phyloP scores from a whole-genome alignment of 1,140 invertebrate genomes.

The Stenopsyche tienmushanensis region DNA sequence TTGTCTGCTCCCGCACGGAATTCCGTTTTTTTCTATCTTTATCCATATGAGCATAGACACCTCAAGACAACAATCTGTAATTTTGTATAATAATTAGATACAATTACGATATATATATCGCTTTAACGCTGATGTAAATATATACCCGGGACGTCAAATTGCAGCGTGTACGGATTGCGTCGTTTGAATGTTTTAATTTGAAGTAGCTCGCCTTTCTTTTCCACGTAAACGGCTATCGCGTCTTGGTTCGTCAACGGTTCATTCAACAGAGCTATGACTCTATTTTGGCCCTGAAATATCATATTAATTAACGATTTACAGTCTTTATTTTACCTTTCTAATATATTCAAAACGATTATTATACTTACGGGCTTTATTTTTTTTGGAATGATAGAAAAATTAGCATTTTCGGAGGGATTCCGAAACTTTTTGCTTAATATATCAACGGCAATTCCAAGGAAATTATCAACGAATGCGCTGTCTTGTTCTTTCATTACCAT shows the following conservation, averaged over 20 bases:
- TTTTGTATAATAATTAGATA: conserved; percentile 22
- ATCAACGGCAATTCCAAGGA: conserved; percentile 72
- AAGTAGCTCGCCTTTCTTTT: conserved; percentile 75
- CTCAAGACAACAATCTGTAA: conserved; percentile 70
- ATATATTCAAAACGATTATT: no score
- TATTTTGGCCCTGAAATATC: conserved; percentile 74
- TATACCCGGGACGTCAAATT: conserved; percentile 72
- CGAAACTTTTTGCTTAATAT: conserved; percentile 66
- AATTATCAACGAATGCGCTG: conserved; percentile 76
- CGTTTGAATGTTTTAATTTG: conserved; percentile 72
- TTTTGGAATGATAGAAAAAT: conserved; percentile 75
- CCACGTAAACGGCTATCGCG: conserved; percentile 70
- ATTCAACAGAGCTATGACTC: conserved; percentile 75
- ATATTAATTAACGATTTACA: no score
- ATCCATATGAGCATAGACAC: conserved; percentile 80
- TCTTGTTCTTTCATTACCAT: conserved; percentile 76
- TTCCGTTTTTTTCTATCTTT: conserved; percentile 75
- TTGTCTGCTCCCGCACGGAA: conserved; percentile 71
- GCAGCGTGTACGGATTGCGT: conserved; percentile 78
- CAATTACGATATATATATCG: not conserved
- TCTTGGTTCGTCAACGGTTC: conserved; percentile 74
- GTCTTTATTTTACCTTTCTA: no score
- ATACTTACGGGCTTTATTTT: conserved; percentile 78
- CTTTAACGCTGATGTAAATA: not conserved
- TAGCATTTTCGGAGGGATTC: conserved; percentile 64